Percentiles rank a stretch among this genome's conserved stretches.
These are phyloP conservation scores for Enteromius unitaeniatus DNA, from an alignment of 2,797 vertebrate genomes.

Conservation along the genomic window DNA sequence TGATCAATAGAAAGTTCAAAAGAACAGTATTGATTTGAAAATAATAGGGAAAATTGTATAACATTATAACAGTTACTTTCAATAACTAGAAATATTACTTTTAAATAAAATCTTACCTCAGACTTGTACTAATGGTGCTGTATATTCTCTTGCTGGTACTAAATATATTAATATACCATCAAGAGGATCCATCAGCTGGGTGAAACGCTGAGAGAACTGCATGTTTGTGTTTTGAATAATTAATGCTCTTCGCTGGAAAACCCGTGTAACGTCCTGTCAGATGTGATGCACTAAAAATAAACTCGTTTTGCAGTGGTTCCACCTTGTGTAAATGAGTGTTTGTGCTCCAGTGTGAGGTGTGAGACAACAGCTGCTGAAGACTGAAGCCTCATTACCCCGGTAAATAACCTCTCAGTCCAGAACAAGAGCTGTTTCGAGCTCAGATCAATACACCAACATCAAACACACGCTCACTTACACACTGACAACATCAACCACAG, in stretches of 20 bases:
- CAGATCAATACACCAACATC: slow-evolving; percentile 23
- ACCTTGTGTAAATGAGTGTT: slow-evolving; percentile 5
- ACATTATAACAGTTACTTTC: neutral
- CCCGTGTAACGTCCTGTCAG: slow-evolving; percentile 32
- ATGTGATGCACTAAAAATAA: slow-evolving; percentile 11
- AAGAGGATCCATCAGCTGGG: neutral
- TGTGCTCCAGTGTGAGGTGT: neutral
- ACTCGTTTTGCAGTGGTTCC: neutral
- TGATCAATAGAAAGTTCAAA: neutral
- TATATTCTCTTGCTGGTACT: too few species aligned
- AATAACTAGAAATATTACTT: neutral
- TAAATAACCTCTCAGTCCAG: slow-evolving; percentile 31
- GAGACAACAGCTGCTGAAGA: slow-evolving; percentile 19
- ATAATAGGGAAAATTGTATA: neutral
- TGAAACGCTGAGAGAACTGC: neutral
- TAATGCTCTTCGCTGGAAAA: slow-evolving; percentile 26
- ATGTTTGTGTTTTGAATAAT: slow-evolving; percentile 7
- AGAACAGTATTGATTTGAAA: neutral
- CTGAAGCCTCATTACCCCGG: slow-evolving; percentile 36
- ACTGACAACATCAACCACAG: neutral
- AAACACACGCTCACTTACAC: slow-evolving; percentile 7
- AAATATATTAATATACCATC: neutral
- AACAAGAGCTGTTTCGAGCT: slow-evolving; percentile 25
- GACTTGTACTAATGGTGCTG: too few species aligned
- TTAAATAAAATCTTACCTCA: too few species aligned